Base-by-base conservation (phyloP, 2,797 vertebrate species). In the Apogon hyalosoma region DNA sequence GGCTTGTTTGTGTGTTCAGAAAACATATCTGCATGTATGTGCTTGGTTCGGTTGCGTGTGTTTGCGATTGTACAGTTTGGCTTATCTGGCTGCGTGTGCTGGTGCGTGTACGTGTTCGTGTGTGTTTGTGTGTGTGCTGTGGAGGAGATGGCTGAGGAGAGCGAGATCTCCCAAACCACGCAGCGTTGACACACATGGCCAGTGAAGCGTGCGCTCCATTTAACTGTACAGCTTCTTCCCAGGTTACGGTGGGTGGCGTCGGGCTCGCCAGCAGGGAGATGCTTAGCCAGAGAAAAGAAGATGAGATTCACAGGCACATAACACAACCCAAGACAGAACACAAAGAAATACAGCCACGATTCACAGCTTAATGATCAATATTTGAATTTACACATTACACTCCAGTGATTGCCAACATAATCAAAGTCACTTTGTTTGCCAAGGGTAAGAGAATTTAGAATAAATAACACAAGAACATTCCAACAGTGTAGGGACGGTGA, bases 151-250 rank as follows among this genome's bases (percentile, higher is more conserved):
- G 79, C 66, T 74, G 74, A 76, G 79, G 57, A 75, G 62, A 75
- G 78, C 50, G 19, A 79, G 74, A 68, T 81, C 82, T 90, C 77
- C 75, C 45, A 33, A 81, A 77, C 80, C 63, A 42, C 69, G 65
- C 75, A 33, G 67, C 75, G 56, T 65, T 84, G 87, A 89, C 85
- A 88, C 88, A 90, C 88, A 87, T 89, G 88, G 75, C 69, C 85
- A 77, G 79, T 66, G 80, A 92, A 86, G 90, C 88, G 43, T 90
- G 83, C 63, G 81, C 84, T 87, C 89, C 79, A 89, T 88, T 90
- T 91, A 87, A 87, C 86, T 79, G 80, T 77, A 76, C 82, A 58
- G 74, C 85, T 80, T 69, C 80, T 74, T 84, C 75, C 83, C 75
- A 53, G 74, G 79, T 77, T 90, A 47, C 47, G 41, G 58, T 49